Conservation (phyloP, 2,888 invertebrate species). For the Zygaena filipendulae region DNA sequence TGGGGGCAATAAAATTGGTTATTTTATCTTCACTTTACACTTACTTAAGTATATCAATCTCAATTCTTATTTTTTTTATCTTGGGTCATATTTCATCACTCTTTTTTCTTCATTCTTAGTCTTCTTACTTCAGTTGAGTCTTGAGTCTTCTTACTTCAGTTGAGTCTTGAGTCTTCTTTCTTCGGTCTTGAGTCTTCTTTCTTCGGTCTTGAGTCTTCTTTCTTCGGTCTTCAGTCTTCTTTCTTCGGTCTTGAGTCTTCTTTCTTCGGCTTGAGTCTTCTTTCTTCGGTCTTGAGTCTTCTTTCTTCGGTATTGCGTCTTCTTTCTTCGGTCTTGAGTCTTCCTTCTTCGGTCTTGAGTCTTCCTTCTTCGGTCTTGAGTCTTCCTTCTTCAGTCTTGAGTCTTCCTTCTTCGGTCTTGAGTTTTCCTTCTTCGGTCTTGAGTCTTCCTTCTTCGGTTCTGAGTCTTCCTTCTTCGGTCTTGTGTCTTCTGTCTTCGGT, state of each 20-base stretch:
- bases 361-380: conserved; percentile 2
- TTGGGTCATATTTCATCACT: conserved; percentile 7
- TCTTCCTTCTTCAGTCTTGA: conserved; percentile 3
- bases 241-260: conserved; percentile 10
- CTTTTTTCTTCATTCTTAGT: conserved; percentile 8
- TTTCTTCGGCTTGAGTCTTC: conserved; percentile 4
- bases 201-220: conserved; percentile 10
- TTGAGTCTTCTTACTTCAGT: conserved; percentile 6
- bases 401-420: conserved; percentile 6
- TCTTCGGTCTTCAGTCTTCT: conserved; percentile 5
- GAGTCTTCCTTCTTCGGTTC: conserved; percentile 5
- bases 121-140: conserved; percentile 10
- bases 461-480: conserved; percentile 4
- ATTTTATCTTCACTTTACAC: no score
- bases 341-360: conserved; percentile 3
- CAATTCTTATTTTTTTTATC: not conserved
- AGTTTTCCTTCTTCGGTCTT: conserved; percentile 6
- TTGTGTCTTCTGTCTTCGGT: conserved; percentile 6
- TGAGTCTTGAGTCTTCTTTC: conserved; percentile 9
- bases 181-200: conserved; percentile 8
- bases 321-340: not conserved
- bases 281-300: conserved; percentile 6
- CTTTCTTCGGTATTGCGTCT: conserved; percentile 1
- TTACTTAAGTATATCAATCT: no score
- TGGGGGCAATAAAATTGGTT: no score